phyloP scores from a whole-genome alignment of 1,140 invertebrate genomes.

The Dendrolimus kikuchii region DNA sequence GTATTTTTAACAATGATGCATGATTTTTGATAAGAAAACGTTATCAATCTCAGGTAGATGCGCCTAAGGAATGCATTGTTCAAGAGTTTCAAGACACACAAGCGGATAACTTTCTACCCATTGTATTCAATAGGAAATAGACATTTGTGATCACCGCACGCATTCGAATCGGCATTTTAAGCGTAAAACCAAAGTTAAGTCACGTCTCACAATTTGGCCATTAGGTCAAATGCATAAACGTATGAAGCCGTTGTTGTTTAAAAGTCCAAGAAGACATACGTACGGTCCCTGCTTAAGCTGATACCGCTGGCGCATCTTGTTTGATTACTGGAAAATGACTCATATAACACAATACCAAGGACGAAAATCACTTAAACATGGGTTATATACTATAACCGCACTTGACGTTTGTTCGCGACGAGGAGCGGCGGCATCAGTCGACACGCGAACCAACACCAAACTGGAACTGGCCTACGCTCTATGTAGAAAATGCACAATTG shows the following conservation, averaged over 20 bases:
- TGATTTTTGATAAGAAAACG: conserved; percentile 1
- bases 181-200: conserved; percentile 16
- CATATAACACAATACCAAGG: conserved; percentile 18
- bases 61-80: conserved; percentile 52
- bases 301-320: conserved; percentile 61
- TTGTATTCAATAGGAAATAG: conserved; percentile 32
- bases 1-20: too few relatives aligned
- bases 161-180: conserved; percentile 14
- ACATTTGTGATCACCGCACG: conserved; percentile 17
- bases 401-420: conserved; percentile 20
- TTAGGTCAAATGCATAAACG: conserved; percentile 15
- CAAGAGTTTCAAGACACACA: conserved; percentile 9
- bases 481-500: conserved; percentile 29
- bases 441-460: conserved; percentile 17
- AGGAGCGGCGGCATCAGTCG: conserved; percentile 17
- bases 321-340: conserved; percentile 19
- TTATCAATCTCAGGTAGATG: conserved; percentile 29
- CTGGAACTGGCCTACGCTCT: conserved; percentile 16
- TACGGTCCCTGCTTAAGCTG: conserved; percentile 65
- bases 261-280: conserved; percentile 30
- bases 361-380: conserved; percentile 34
- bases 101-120: conserved; percentile 36
- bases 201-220: conserved; percentile 19
- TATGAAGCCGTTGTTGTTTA: conserved; percentile 11
- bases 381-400: conserved; percentile 33